Evolutionary conservation across 2,797 vertebrate species (phyloP), one percentile per base, ranked within the genome.

Genomic region (Enteromius viviparus): DNA sequence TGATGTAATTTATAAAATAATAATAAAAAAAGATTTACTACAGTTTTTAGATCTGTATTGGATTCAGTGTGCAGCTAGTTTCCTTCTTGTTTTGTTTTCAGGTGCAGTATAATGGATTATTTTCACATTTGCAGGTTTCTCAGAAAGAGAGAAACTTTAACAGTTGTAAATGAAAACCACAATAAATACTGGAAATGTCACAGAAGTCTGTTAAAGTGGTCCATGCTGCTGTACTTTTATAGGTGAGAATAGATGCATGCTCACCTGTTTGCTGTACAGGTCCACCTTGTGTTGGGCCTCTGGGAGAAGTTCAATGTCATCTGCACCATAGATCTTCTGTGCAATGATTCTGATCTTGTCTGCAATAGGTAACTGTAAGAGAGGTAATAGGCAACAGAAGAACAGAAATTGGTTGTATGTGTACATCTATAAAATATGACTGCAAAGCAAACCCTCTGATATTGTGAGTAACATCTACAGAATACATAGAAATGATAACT

Each of bases 271-370:
- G 75, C 96, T 98, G 94, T 99, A 99, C 84, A 97, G 90, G 49
- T 95, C 91, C 49, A 96, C 96, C 91, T 99, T 99, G 83, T 92
- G 94, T 86, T 97, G 94, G 55, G 98, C 98, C 85, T 98, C 97
- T 0, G 97, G 97, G 49, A 98, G 95, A 2, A 99, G 95, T 84
- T 99, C 97, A 17, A 99, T 93, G 83, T 99, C 96, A 17, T 95
- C 95, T 0, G 98, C 98, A 34, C 98, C 98, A 0, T 99, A 99
- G 88, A 99, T 95, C 90, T 96, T 97, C 93, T 97, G 96, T 10
- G 98, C 97, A 23, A 99, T 99, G 87, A 96, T 95, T 82, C 96
- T 93, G 89, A 99, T 99, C 90, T 99, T 99, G 64, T 99, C 97
- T 78, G 91, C 70, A 58, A 99, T 83, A 8, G 97, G 94, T 53